Evolutionary conservation across 2,888 invertebrate genomes (phyloP), one percentile per base, ranked within the genome.

Genomic region (Eumerus sabulonum): DNA sequence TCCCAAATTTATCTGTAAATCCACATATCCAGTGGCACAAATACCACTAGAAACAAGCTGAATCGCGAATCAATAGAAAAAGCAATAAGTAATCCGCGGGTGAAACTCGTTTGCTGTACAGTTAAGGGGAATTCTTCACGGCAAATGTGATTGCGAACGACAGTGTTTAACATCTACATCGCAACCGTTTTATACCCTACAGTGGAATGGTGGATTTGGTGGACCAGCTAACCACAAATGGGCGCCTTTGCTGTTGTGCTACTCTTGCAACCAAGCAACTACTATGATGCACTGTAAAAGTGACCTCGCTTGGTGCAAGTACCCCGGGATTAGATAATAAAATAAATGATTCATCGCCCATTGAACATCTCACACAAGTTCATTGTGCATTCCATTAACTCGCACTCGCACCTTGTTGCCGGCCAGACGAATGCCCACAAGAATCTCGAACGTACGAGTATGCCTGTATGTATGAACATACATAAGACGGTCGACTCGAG

Each of bases 301-400:
- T 57, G 66, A 40, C 48, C 57, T 67, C 67, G 27, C 38, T 27
- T 27, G 7, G 27, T 2, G 3, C 27, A 27, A 27, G 27, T 27
- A 27, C 40, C 40, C 5, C n/a, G 19, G 44, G 17, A 54, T 48
- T 14, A 40, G 56, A 16, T 19, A 59, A 45, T 14, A 70, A 76
- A 72, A 51, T 53, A 62, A 38, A 18, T 73, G 72, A 77, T 56
- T 73, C 62, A 77, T 60, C 40, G 9, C n/a, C n/a, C n/a, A 56
- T 57, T 40, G 56, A 50, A 51, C 64, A 51, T 44, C 40, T 44
- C 42, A 47, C 5, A 66, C 53, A 60, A 53, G 68, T 51, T 59
- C 45, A 27, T n/a, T 27, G 44, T 38, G 38, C 68, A 59, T 35
- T 53, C 38, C 38, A 54, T 17, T 71, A 27, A 27, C 27, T 27